phyloP scores from a whole-genome alignment of 1,140 invertebrate genomes.

The Hyposmocoma kahamanoa region DNA sequence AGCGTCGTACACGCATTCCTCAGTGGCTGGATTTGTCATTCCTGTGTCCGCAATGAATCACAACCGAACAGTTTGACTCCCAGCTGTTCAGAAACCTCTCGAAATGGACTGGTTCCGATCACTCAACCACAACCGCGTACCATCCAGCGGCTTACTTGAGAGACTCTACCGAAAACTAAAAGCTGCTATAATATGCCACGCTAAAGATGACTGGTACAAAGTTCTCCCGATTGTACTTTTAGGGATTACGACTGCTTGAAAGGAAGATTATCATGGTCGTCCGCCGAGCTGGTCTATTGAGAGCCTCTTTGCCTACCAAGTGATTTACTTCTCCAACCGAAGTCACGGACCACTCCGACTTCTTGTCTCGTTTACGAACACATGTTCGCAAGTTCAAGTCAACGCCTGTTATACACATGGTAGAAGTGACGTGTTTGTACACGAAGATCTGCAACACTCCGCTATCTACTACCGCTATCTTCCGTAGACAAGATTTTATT shows the following conservation, averaged over 20 bases:
- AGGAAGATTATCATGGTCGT: conserved; percentile 24
- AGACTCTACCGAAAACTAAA: conserved; percentile 19
- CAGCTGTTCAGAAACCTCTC: conserved; percentile 12
- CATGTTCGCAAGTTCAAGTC: background rate
- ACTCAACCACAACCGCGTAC: background rate
- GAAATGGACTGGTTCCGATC: background rate
- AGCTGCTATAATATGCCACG: too few species aligned
- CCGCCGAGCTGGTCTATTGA: conserved; percentile 35
- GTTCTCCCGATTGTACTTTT: too few species aligned
- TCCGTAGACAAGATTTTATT: background rate
- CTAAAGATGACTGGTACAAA: too few species aligned
- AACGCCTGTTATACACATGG: background rate
- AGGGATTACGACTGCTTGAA: conserved; percentile 27
- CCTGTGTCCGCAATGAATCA: conserved; percentile 25
- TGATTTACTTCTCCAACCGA: conserved; percentile 6
- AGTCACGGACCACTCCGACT: background rate
- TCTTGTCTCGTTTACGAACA: background rate
- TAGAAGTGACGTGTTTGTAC: background rate
- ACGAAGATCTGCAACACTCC: background rate
- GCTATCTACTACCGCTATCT: background rate
- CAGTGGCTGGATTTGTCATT: conserved; percentile 26
- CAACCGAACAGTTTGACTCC: conserved; percentile 34
- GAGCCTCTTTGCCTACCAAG: conserved; percentile 28
- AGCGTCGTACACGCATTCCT: conserved; percentile 21
- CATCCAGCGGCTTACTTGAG: background rate